Conservation (phyloP, 2,888 invertebrate species). For the Leptopilina drosophilae region DNA sequence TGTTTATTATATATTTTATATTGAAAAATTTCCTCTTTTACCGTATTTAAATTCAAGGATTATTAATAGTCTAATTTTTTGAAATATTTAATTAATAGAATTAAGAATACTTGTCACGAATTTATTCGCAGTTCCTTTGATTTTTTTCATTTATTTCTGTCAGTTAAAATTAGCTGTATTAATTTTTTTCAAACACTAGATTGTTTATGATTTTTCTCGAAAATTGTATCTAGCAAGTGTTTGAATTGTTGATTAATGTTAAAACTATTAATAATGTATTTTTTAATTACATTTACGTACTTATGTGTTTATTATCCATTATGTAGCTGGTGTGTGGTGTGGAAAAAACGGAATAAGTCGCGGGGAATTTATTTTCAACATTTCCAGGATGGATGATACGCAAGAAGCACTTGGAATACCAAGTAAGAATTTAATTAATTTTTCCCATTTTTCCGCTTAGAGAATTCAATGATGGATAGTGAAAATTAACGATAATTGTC, state of each 20-base stretch:
- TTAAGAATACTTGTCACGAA: not conserved
- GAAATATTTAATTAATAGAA: too few species aligned
- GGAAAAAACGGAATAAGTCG: not conserved
- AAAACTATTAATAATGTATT: not conserved
- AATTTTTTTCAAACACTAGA: too few species aligned
- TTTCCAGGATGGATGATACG: slow-evolving; percentile 19
- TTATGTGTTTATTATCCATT: not conserved
- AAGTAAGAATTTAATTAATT: slow-evolving; percentile 14
- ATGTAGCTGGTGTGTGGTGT: slow-evolving; percentile 14
- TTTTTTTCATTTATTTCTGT: too few species aligned
- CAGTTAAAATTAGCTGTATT: too few species aligned
- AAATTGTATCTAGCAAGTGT: not conserved
- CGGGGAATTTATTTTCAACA: not conserved
- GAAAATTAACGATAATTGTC: too few species aligned
- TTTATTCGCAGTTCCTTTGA: not conserved
- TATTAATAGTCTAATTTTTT: too few species aligned
- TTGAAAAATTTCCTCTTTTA: not conserved
- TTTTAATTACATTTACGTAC: not conserved
- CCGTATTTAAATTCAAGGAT: not conserved
- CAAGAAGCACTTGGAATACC: slow-evolving; percentile 29
- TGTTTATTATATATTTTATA: not conserved
- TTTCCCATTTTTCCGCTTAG: not conserved
- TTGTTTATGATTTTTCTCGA: too few species aligned
- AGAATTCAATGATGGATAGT: too few species aligned
- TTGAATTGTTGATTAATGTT: not conserved